Evolutionary conservation across 2,797 vertebrate species (phyloP), one percentile per base, ranked within the genome.

Genomic region (Coluber constrictor): DNA sequence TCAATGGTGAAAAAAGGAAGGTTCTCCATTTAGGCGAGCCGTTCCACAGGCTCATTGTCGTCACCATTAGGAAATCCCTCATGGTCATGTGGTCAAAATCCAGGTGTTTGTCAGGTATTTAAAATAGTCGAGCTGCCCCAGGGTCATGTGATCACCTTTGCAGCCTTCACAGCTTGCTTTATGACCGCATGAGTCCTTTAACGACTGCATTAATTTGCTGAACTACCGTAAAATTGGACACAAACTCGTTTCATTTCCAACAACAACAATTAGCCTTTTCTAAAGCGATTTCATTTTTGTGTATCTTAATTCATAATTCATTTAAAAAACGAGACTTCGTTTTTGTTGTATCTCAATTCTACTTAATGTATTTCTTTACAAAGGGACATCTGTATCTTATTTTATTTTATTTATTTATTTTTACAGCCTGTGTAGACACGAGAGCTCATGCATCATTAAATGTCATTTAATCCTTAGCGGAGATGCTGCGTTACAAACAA

Each of bases 391-490:
- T 16, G 0, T 89, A 10, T 4, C 7, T 5, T 8, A 0, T 32
- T 1, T 2, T 0, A 27, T 89, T 37, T 37, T 37, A 51, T 51
- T 51, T 51, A 1, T 51, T 47, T 47, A 5, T 51, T 43, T 92
- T 79, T 32, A 13, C 16, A 20, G 43, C 87, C 94, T 91, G 51
- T 90, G 27, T 60, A 93, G 91, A 57, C n/a, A 91, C 47, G 8
- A 37, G 29, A 91, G 32, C 60, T 55, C 74, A 51, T 94, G 59
- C 8, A 89, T 90, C 90, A 66, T 91, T 88, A 63, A 94, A 91
- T 83, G 88, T 74, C 43, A 70, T n/a, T 18, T 5, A 63, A 79
- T 55, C 32, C 79, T 87, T 90, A 57, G 37, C 60, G 32, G 59
- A 47, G 51, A 51, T 70, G 79, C 32, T 4, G 0, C 10, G 20